Percentiles rank a stretch among this genome's conserved stretches.
These are phyloP conservation scores for Metridium senile DNA, from an alignment of 92 coral and sea anemone species.

Conservation along the genomic window DNA sequence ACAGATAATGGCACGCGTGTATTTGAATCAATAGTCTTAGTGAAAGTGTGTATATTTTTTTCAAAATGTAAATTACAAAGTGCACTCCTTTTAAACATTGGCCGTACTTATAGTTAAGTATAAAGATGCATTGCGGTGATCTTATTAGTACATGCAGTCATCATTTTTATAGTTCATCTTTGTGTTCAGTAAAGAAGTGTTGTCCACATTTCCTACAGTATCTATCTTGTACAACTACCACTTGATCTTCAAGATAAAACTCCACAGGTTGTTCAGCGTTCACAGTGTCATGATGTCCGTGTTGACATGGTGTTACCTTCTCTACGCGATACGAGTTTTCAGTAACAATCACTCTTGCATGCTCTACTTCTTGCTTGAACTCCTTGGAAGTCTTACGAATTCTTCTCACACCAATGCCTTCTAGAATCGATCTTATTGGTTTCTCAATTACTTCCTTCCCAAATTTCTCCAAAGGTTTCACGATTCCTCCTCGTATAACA, in stretches of 20 bases:
- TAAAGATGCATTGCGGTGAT: too few species aligned
- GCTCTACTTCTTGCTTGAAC: slow-evolving; percentile 48
- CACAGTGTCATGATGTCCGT: slow-evolving; percentile 66
- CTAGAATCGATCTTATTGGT: slow-evolving; percentile 41
- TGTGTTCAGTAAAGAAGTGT: slow-evolving; percentile 52
- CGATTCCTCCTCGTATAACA: background rate
- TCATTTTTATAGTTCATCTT: slow-evolving; percentile 41
- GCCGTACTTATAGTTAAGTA: too few species aligned
- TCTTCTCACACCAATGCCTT: slow-evolving; percentile 29
- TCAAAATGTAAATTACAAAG: too few species aligned
- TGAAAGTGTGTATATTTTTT: too few species aligned
- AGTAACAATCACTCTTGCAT: slow-evolving; percentile 60
- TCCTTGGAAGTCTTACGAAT: slow-evolving; percentile 49
- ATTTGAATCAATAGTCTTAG: too few species aligned
- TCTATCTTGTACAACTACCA: slow-evolving; percentile 45
- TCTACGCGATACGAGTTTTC: slow-evolving; percentile 56
- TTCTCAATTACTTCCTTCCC: slow-evolving; percentile 25
- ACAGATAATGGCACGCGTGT: too few species aligned
- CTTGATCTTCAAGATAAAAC: slow-evolving; percentile 54
- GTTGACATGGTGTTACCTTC: slow-evolving; percentile 52
- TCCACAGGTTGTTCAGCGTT: slow-evolving; percentile 57
- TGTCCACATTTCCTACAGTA: slow-evolving; percentile 76
- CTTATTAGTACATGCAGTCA: background rate
- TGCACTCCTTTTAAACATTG: too few species aligned
- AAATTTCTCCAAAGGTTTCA: background rate